Evolutionary conservation across 1,140 invertebrate species (phyloP).

Genomic region (Caenorhabditis brenneri): DNA sequence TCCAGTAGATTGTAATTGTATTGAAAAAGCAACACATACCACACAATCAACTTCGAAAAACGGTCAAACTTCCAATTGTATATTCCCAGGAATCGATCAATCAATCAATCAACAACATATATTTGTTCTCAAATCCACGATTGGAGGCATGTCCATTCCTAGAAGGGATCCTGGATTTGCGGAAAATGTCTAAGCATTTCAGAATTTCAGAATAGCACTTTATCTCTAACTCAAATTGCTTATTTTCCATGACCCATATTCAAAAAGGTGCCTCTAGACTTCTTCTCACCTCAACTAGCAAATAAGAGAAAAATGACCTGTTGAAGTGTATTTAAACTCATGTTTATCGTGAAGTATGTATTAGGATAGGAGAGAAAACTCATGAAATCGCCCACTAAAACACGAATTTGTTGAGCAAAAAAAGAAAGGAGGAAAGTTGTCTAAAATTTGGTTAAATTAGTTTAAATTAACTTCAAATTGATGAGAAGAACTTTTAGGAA

Average conservation of each 20-base stretch:
- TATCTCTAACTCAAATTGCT: too few relatives aligned
- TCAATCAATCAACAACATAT: too few relatives aligned
- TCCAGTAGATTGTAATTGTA: too few relatives aligned
- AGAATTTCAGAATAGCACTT: too few relatives aligned
- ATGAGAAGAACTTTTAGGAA: neutral
- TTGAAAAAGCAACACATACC: too few relatives aligned
- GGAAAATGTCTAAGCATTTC: too few relatives aligned
- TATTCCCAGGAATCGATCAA: too few relatives aligned
- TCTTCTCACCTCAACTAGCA: neutral
- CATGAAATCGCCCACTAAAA: neutral
- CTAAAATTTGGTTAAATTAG: neutral
- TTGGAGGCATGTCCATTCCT: too few relatives aligned
- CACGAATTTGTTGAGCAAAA: neutral
- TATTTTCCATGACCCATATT: neutral
- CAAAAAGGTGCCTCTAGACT: neutral
- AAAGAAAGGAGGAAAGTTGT: neutral
- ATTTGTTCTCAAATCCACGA: too few relatives aligned
- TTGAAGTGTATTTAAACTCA: neutral
- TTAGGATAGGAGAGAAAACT: neutral
- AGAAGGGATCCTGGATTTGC: too few relatives aligned
- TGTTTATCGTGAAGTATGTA: neutral
- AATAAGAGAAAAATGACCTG: neutral
- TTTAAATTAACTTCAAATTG: neutral
- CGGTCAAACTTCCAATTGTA: too few relatives aligned
- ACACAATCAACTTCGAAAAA: too few relatives aligned